Evolutionary conservation across 1,140 invertebrate species (phyloP).

Genomic region (Bombus terrestris): DNA sequence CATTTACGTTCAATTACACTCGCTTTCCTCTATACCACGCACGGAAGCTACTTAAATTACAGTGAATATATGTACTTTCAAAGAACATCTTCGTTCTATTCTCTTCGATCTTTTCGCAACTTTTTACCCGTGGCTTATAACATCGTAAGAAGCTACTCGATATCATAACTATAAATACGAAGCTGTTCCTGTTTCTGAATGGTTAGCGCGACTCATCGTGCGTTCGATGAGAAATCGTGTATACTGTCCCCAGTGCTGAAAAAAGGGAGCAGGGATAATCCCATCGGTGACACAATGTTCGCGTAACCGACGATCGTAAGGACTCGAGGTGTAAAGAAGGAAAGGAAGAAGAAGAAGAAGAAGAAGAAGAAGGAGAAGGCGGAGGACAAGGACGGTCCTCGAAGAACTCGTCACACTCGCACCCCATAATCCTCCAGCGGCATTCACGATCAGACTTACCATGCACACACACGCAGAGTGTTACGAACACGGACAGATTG

Average conservation of each 20-base stretch:
- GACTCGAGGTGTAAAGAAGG: slow-evolving; percentile 16
- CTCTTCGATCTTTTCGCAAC: too few species aligned
- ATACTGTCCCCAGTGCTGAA: slow-evolving; percentile 45
- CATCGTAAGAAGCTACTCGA: too few species aligned
- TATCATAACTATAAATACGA: too few species aligned
- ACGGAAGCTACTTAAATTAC: too few species aligned
- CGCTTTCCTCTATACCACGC: too few species aligned
- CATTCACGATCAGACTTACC: slow-evolving; percentile 74
- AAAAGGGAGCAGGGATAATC: slow-evolving; percentile 68
- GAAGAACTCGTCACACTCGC: slow-evolving; percentile 66
- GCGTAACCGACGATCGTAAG: slow-evolving; percentile 69
- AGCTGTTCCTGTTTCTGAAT: neutral
- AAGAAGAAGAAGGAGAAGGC: slow-evolving; percentile 6
- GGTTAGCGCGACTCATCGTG: slow-evolving; percentile 35
- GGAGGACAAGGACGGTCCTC: slow-evolving; percentile 19
- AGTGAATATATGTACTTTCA: too few species aligned
- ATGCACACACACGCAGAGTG: neutral
- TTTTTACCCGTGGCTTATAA: too few species aligned
- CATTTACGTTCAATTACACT: too few species aligned
- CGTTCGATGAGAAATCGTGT: slow-evolving; percentile 51
- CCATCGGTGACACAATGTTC: slow-evolving; percentile 74
- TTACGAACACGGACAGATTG: neutral
- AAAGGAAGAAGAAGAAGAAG: neutral
- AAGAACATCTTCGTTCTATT: too few species aligned
- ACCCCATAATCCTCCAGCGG: slow-evolving; percentile 71